phyloP scores from a whole-genome alignment of 2,888 invertebrate species.

The Trilocha varians region DNA sequence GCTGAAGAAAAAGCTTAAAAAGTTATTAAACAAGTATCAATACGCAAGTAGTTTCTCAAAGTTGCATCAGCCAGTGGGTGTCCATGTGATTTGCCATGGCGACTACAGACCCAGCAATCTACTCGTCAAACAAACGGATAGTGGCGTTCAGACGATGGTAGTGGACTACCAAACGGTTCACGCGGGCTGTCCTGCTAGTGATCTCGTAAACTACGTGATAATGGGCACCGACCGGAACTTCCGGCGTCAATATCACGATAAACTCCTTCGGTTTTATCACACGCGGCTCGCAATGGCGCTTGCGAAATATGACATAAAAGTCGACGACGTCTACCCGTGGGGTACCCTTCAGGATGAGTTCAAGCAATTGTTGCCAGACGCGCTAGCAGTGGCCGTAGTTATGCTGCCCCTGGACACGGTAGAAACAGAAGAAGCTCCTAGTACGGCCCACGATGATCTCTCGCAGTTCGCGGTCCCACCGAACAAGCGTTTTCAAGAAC shows the following conservation, averaged over 20 bases:
- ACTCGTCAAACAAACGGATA: slow-evolving; percentile 15
- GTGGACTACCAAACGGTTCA: slow-evolving; percentile 40
- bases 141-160: slow-evolving; percentile 19
- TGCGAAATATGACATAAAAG: slow-evolving; percentile 20
- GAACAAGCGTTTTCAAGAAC: too few species aligned
- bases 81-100: slow-evolving; percentile 32
- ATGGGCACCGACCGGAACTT: slow-evolving; percentile 32
- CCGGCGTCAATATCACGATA: slow-evolving; percentile 24
- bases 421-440: too few species aligned
- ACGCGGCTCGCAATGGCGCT: slow-evolving; percentile 21
- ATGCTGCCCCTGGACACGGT: too few species aligned
- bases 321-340: too few species aligned
- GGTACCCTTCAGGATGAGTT: slow-evolving; percentile 33
- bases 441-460: too few species aligned
- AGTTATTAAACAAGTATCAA: neutral
- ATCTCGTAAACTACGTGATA: slow-evolving; percentile 37
- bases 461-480: too few species aligned
- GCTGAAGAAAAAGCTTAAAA: neutral
- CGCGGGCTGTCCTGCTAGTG: slow-evolving; percentile 24
- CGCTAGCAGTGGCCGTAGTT: too few species aligned
- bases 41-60: slow-evolving; percentile 11
- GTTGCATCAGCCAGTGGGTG: slow-evolving; percentile 21
- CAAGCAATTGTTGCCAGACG: too few species aligned
- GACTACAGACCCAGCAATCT: slow-evolving; percentile 42
- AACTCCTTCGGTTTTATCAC: slow-evolving; percentile 30